Evolutionary conservation across 2,113 vertebrate genomes (phyloP).

Genomic region (Perca fluviatilis): DNA sequence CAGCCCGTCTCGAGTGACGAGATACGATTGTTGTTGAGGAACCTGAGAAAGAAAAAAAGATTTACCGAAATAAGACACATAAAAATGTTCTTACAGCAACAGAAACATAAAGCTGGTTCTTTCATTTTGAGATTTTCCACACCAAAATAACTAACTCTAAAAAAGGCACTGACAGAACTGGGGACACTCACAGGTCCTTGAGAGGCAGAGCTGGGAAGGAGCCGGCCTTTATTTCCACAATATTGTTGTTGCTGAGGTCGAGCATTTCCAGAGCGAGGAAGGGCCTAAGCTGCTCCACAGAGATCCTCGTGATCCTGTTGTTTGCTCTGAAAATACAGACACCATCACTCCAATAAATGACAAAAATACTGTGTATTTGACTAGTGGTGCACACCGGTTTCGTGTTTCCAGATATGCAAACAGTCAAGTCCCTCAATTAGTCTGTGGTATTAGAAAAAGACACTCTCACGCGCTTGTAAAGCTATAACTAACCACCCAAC

Average conservation of each 20-base stretch:
- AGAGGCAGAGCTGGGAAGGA: constrained; percentile 90
- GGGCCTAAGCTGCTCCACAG: constrained; percentile 85
- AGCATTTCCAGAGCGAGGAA: constrained; percentile 91
- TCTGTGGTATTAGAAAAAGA: constrained; percentile 55
- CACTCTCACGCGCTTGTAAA: constrained; percentile 28
- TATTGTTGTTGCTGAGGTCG: constrained; percentile 94
- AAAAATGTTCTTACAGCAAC: too few relatives aligned
- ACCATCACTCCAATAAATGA: constrained; percentile 68
- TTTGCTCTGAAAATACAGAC: constrained; percentile 89
- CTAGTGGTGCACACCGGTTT: constrained; percentile 37
- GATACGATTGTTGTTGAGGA: constrained; percentile 93
- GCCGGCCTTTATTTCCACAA: constrained; percentile 87
- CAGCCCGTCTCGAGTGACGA: constrained; percentile 90
- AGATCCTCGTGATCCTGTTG: constrained; percentile 90
- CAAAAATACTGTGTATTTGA: constrained; percentile 63
- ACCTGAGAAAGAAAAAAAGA: constrained; percentile 80
- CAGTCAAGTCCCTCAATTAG: constrained; percentile 62
- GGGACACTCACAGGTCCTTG: constrained; percentile 90
- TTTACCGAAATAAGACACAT: background rate
- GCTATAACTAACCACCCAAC: constrained; percentile 58
- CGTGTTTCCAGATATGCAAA: constrained; percentile 66
- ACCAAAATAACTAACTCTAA: too few relatives aligned
- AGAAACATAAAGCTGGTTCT: background rate
- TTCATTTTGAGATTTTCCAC: background rate
- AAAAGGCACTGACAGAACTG: background rate